These are phyloP conservation scores for Zaprionus ghesquierei DNA, from an alignment of 1,140 invertebrate species.

Conservation along the genomic window DNA sequence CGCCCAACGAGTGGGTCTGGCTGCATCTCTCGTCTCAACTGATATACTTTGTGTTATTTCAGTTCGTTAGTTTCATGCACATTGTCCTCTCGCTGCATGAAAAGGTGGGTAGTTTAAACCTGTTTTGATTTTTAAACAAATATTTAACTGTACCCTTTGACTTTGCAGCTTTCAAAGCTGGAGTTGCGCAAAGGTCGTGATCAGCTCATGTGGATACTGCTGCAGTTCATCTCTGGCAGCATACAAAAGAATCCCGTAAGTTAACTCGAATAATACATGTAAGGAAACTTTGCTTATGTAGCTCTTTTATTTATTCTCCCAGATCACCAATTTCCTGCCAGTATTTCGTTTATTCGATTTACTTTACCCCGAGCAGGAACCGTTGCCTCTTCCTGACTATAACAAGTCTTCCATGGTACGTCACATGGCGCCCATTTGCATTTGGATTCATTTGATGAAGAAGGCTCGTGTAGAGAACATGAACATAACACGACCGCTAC, in stretches of 20 bases:
- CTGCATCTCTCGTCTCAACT: conserved; percentile 96
- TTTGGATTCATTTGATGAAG: conserved; percentile 97
- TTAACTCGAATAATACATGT: conserved; percentile 19
- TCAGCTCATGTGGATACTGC: conserved; percentile 98
- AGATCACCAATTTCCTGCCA: conserved; percentile 94
- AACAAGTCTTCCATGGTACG: conserved; percentile 93
- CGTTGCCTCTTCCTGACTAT: conserved; percentile 94
- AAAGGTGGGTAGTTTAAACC: conserved; percentile 85
- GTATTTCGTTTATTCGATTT: conserved; percentile 96
- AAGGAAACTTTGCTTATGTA: background rate
- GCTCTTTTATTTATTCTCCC: conserved; percentile 45
- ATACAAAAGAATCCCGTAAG: conserved; percentile 95
- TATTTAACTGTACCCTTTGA: conserved; percentile 15
- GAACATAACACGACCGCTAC: conserved; percentile 90
- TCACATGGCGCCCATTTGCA: conserved; percentile 95
- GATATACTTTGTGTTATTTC: conserved; percentile 97
- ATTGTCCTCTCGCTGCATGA: conserved; percentile 95
- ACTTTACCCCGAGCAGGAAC: conserved; percentile 95
- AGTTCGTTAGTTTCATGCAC: conserved; percentile 96
- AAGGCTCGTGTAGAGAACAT: conserved; percentile 94
- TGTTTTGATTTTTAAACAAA: conserved; percentile 8
- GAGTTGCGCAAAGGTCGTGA: conserved; percentile 95
- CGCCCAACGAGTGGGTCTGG: conserved; percentile 89
- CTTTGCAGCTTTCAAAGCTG: conserved; percentile 87
- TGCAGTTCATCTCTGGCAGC: conserved; percentile 98